Evolutionary conservation across 2,888 invertebrate genomes (phyloP).

Genomic region (Drosophila mulleri): DNA sequence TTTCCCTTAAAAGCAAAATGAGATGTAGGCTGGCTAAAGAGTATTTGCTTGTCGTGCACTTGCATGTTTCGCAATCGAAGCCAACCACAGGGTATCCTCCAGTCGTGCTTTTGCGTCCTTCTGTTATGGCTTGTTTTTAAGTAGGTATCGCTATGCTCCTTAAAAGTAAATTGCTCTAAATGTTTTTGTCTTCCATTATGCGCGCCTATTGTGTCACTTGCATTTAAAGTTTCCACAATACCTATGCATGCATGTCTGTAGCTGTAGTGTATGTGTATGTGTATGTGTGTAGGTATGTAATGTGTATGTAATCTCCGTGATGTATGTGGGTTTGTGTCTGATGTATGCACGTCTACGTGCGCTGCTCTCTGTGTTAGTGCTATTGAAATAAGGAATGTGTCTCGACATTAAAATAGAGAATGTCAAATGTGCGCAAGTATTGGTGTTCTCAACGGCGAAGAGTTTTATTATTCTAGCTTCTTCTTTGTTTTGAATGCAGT

Average conservation of each 20-base stretch:
- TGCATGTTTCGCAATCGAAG: not conserved
- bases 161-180: slow-evolving; percentile 71
- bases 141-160: slow-evolving; percentile 58
- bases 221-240: slow-evolving; percentile 68
- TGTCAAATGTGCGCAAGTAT: slow-evolving; percentile 61
- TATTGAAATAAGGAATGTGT: slow-evolving; percentile 60
- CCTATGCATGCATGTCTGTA: slow-evolving; percentile 21
- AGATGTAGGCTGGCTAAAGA: not conserved
- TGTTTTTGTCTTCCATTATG: slow-evolving; percentile 68
- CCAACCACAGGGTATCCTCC: not conserved
- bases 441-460: slow-evolving; percentile 42
- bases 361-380: slow-evolving; percentile 23
- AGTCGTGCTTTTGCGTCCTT: not conserved
- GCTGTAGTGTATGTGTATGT: not conserved
- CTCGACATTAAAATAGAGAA: slow-evolving; percentile 59
- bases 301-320: slow-evolving; percentile 9
- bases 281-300: slow-evolving; percentile 2
- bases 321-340: slow-evolving; percentile 12
- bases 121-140: slow-evolving; percentile 37
- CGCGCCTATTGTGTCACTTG: slow-evolving; percentile 73
- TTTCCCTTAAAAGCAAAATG: not conserved
- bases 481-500: slow-evolving; percentile 59
- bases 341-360: slow-evolving; percentile 13
- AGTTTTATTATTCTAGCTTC: slow-evolving; percentile 60
- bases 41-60: not conserved